phyloP scores from a whole-genome alignment of 2,797 vertebrate genomes.

The Simalia tracyae region DNA sequence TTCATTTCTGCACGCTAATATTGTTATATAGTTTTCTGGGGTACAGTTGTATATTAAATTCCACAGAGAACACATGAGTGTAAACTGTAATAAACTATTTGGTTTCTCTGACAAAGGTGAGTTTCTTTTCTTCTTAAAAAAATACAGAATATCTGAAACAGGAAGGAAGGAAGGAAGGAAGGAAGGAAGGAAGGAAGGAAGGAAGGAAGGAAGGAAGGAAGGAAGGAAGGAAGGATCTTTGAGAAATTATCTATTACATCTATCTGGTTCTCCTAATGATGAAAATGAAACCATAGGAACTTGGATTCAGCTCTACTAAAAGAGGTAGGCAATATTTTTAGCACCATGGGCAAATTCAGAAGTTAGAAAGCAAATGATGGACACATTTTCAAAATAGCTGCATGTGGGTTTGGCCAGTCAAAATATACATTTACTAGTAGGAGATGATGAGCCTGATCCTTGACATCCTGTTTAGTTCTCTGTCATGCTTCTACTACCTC shows the following conservation, averaged over 20 bases:
- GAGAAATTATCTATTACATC: conserved; percentile 48
- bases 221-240: neutral
- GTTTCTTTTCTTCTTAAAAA: conserved; percentile 32
- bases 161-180: too few species aligned
- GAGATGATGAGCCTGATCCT: neutral
- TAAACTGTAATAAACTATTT: conserved; percentile 73
- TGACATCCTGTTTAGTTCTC: neutral
- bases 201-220: too few species aligned
- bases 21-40: conserved; percentile 80
- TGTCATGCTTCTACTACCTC: neutral
- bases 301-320: conserved; percentile 10
- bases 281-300: conserved; percentile 30
- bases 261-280: conserved; percentile 35
- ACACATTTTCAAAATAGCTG: neutral
- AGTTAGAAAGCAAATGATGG: neutral
- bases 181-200: neutral
- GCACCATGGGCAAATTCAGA: neutral
- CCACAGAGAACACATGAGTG: conserved; percentile 80
- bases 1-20: conserved; percentile 83
- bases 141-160: conserved; percentile 42
- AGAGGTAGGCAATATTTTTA: neutral
- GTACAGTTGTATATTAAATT: conserved; percentile 78
- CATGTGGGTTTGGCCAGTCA: neutral
- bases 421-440: neutral
- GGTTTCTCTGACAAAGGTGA: conserved; percentile 65